phyloP scores from a whole-genome alignment of 1,140 invertebrate species.

The Drosophila littoralis region DNA sequence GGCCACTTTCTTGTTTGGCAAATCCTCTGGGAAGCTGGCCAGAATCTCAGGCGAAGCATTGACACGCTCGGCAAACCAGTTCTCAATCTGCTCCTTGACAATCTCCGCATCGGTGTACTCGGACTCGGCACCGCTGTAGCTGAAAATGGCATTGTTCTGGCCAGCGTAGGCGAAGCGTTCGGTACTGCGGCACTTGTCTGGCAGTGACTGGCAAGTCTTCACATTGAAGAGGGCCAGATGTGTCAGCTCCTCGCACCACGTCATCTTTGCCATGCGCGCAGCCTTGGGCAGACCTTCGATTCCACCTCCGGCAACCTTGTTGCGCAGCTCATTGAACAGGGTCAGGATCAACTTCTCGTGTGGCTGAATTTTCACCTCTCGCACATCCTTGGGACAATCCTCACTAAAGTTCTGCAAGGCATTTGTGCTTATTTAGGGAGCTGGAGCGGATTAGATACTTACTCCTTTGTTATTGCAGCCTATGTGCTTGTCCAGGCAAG shows the following conservation, averaged over 20 bases:
- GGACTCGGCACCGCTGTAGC: constrained; percentile 55
- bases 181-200: constrained; percentile 74
- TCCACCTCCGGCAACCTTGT: constrained; percentile 58
- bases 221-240: constrained; percentile 57
- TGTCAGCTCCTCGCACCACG: constrained; percentile 67
- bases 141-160: constrained; percentile 72
- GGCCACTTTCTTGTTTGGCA: constrained; percentile 54
- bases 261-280: constrained; percentile 69
- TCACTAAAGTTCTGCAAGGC: constrained; percentile 51
- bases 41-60: constrained; percentile 61
- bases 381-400: constrained; percentile 60
- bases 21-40: constrained; percentile 57
- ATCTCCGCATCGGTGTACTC: constrained; percentile 67
- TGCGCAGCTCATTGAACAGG: constrained; percentile 65
- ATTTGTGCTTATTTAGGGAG: not conserved
- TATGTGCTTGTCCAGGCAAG: constrained; percentile 69
- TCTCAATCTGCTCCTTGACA: constrained; percentile 69
- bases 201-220: constrained; percentile 57
- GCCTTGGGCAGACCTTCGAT: constrained; percentile 58
- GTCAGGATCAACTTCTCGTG: constrained; percentile 60
- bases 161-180: constrained; percentile 71
- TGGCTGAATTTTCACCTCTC: constrained; percentile 31
- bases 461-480: constrained; percentile 74
- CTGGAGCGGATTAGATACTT: constrained; percentile 11
- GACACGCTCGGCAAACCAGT: constrained; percentile 61